Evolutionary conservation across 2,888 invertebrate species (phyloP), one percentile per base, ranked within the genome.

Genomic region (Hybos culiciformis): DNA sequence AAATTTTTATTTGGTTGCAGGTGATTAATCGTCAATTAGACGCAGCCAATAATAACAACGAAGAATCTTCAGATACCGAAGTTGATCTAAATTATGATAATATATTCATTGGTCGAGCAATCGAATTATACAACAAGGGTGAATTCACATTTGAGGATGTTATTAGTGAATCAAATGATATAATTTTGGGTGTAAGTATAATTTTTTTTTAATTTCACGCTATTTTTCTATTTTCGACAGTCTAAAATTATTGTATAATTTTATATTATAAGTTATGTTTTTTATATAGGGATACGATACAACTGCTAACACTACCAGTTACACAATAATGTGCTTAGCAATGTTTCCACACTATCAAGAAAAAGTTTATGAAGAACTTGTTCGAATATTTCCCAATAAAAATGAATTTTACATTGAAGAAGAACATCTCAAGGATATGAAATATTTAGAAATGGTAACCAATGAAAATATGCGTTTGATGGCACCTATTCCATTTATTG

Each of bases 271-370:
- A 3, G 9, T 33, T 17, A 21, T 3, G 1, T 23, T 5, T 9
- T 5, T 34, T 21, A n/a, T 15, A 4, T 7, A 55, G 55, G 51
- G 54, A 11, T 56, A 54, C 29, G 56, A 57, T 29, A 57, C 56
- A 6, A 47, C 52, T 29, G 51, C 56, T 6, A 53, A 52, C 3
- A 52, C 54, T 1, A 39, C 53, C 1, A 52, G 48, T 24, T 51
- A 51, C 9, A 40, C 51, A 0, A 39, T 55, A 8, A 48, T 51
- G 33, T 45, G 56, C 34, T 41, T 57, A 14, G 54, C 58, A 11
- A 57, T 56, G 53, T 54, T 56, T 37, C 52, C 52, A 2, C 42
- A 54, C 3, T 47, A 53, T 4, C 58, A 58, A 40, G 49, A 54
- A 21, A 54, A 50, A 39, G 49, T 54, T 1, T 51, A 45, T 33